phyloP scores from a whole-genome alignment of 2,113 vertebrate species.

The Megaceryle maxima region DNA sequence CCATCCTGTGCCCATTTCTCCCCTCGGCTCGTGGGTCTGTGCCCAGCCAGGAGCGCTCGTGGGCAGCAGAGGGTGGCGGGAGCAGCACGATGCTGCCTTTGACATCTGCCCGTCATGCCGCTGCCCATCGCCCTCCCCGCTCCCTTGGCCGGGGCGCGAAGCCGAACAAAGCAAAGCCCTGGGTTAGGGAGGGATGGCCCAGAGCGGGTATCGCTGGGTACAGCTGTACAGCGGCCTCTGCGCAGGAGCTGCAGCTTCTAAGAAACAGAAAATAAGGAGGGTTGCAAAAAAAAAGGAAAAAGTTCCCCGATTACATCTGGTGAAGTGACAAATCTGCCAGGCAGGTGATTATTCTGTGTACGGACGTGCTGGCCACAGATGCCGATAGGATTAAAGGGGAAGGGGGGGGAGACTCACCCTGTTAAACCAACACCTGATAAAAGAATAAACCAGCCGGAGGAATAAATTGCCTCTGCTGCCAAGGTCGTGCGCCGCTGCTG shows the following conservation, averaged over 20 bases:
- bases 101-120: neutral
- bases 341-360: slow-evolving; percentile 61
- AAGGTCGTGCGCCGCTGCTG: neutral
- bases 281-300: neutral
- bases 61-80: neutral
- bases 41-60: rapidly evolving
- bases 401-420: neutral
- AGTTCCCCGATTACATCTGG: slow-evolving; percentile 61
- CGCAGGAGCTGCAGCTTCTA: neutral
- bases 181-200: neutral
- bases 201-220: neutral
- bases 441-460: slow-evolving; percentile 11
- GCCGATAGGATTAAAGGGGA: slow-evolving; percentile 60
- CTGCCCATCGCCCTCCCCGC: neutral
- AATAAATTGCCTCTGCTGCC: neutral
- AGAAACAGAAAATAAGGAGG: slow-evolving; percentile 21
- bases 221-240: neutral
- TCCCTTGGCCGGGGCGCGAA: neutral
- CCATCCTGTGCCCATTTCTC: neutral
- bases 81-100: rapidly evolving
- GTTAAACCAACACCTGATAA: slow-evolving; percentile 60
- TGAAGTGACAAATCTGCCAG: slow-evolving; percentile 65
- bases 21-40: rapidly evolving
- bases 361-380: slow-evolving; percentile 49
- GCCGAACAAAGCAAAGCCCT: neutral